Evolutionary conservation across 1,140 invertebrate species (phyloP), one percentile per base, ranked within the genome.

Genomic region (Dolichoris vasculosae): DNA sequence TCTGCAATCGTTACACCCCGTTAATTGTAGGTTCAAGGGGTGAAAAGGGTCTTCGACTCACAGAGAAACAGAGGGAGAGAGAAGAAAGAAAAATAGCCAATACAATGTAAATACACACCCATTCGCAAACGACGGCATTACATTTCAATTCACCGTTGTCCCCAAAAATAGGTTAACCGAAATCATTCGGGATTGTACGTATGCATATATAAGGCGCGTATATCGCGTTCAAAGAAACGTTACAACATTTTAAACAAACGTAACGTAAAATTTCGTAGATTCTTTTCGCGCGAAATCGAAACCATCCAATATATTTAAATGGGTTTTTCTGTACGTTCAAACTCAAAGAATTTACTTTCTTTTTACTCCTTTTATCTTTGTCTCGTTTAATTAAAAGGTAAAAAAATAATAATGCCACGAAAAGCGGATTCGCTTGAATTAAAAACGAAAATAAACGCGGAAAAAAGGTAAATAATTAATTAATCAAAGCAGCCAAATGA

Each of bases 1-100:
- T 82, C 78, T 82, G 84, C 84, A 82, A 85, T 85, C 79, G 84
- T 85, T 81, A 85, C 84, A 85, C 84, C 84, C 84, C 84, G 79
- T 81, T 85, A 85, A 82, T 85, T 85, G 79, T 43, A 59, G 84
- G 84, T 55, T 85, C 79, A 85, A 85, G 78, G 84, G 84, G 38
- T 81, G 77, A 8, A n/a, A 69, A 55, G 79, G 78, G 84, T 76
- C 35, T 76, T 76, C 38, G 40, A 32, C 77, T 13, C 48, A 46
- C 23, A 63, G 73, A 46, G 26, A 64, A 40, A 32, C 0, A 35
- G 15, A 69, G 73, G 30, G 48, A 64, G 32, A 81, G 20, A 81
- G 59, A 67, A 43, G 32, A 75, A 32, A 76, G n/a, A 75, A 77
- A 82, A 77, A 48, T 67, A 76, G 69, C 69, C 51, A 38, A 59